phyloP scores from a whole-genome alignment of 1,140 invertebrate genomes.

The Philopotamus ludificatus region DNA sequence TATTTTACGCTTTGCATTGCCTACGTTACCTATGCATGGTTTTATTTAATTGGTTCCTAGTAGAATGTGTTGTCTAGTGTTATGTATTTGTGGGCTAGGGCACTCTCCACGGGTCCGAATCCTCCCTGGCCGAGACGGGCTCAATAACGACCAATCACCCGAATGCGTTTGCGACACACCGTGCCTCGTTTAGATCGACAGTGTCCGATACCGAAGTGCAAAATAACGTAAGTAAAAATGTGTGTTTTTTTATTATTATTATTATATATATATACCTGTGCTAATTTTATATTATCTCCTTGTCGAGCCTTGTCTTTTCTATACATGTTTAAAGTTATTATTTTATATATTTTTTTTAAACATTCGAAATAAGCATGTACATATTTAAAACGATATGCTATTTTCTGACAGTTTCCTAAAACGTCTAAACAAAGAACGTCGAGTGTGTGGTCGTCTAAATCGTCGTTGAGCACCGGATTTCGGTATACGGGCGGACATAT shows the following conservation, averaged over 20 bases:
- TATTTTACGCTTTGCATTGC: constrained; percentile 34
- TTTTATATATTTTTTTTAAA: not conserved
- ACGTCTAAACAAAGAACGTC: constrained; percentile 75
- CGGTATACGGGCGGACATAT: constrained; percentile 86
- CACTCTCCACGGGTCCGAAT: constrained; percentile 63
- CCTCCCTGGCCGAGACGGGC: constrained; percentile 67
- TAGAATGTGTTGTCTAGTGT: constrained; percentile 43
- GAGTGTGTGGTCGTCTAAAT: constrained; percentile 91
- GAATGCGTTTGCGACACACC: constrained; percentile 56
- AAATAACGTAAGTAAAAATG: constrained; percentile 71
- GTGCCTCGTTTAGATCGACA: constrained; percentile 71
- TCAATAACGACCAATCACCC: constrained; percentile 81
- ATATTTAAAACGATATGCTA: not conserved
- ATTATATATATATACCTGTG: not conserved
- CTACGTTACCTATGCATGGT: constrained; percentile 25
- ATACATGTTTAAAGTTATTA: constrained; percentile 3
- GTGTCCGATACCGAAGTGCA: constrained; percentile 91
- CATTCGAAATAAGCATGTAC: not conserved
- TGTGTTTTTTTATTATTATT: not conserved
- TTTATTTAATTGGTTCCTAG: constrained; percentile 33
- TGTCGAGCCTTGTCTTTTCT: no score
- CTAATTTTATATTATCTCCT: no score
- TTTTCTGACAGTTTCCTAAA: constrained; percentile 59
- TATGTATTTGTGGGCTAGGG: constrained; percentile 55
- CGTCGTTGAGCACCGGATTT: constrained; percentile 83